These are phyloP conservation scores for Tragelaphus imberbis DNA, from an alignment of 2,113 vertebrate species.

Conservation along the genomic window DNA sequence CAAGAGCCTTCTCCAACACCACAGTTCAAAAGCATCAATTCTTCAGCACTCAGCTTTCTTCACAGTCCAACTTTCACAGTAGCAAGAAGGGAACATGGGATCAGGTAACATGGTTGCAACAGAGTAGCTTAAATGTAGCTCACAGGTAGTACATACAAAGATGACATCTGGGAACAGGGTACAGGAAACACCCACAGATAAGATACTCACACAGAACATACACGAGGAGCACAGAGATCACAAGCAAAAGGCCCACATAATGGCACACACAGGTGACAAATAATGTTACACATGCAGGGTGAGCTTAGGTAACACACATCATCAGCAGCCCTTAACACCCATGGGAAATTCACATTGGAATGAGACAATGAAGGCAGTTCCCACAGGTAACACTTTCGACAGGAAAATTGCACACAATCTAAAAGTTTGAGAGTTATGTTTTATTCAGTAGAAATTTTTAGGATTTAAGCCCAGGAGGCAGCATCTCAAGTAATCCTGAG, in stretches of 20 bases:
- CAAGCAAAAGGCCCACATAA: not conserved
- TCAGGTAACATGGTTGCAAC: not conserved
- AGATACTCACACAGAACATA: not conserved
- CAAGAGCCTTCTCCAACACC: no score
- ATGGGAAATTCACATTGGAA: not conserved
- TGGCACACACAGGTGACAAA: not conserved
- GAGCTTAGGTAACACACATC: not conserved
- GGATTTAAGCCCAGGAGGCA: not conserved
- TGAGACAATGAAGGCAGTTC: not conserved
- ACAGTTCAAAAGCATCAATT: no score
- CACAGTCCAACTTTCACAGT: no score
- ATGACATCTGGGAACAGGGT: not conserved
- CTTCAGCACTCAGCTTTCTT: accelerated
- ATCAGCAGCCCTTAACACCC: not conserved
- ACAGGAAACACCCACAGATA: not conserved
- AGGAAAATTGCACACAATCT: not conserved
- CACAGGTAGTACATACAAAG: not conserved
- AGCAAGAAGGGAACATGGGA: not conserved
- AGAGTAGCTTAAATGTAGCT: not conserved
- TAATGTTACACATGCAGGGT: not conserved
- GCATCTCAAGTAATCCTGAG: not conserved
- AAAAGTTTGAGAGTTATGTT: not conserved
- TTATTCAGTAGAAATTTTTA: not conserved
- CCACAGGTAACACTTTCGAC: not conserved
- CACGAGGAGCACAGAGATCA: no score